Percentiles rank a stretch among this genome's conserved stretches.
These are phyloP conservation scores for Apamea monoglypha DNA, from an alignment of 2,888 invertebrate species.

Conservation along the genomic window DNA sequence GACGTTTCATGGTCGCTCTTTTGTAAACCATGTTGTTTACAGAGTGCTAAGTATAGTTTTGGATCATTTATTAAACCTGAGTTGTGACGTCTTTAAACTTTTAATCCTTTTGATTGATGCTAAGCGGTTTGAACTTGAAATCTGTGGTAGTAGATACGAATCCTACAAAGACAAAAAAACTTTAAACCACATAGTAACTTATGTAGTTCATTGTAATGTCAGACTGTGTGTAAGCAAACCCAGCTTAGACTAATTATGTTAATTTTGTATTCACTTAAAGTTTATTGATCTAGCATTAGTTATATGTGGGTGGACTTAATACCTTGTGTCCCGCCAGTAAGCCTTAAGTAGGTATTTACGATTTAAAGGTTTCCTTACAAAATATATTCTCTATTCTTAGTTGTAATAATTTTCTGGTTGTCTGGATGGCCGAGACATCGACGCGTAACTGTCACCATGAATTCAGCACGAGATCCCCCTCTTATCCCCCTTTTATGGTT, in stretches of 20 bases:
- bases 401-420: background rate
- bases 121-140: background rate
- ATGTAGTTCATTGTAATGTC: background rate
- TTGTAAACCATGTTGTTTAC: conserved; percentile 2
- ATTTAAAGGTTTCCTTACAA: conserved; percentile 34
- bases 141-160: background rate
- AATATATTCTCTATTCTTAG: background rate
- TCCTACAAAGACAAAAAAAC: background rate
- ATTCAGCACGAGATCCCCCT: too few species aligned
- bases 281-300: conserved; percentile 11
- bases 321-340: conserved; percentile 2
- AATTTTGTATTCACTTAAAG: conserved; percentile 1
- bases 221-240: background rate
- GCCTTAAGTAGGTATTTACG: conserved; percentile 4
- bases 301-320: conserved; percentile 15
- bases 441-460: too few species aligned
- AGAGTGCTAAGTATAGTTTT: background rate
- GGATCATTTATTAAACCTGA: background rate
- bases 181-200: background rate
- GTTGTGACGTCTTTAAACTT: background rate
- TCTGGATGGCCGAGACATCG: too few species aligned
- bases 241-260: conserved; percentile 22
- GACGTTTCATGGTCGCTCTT: background rate
- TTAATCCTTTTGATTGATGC: background rate
- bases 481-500: too few species aligned